A percentile compares a stretch with the other conserved stretches of the same genome.
Conservation (phyloP, 1,140 invertebrate genomes). For the Goniozus legneri region DNA sequence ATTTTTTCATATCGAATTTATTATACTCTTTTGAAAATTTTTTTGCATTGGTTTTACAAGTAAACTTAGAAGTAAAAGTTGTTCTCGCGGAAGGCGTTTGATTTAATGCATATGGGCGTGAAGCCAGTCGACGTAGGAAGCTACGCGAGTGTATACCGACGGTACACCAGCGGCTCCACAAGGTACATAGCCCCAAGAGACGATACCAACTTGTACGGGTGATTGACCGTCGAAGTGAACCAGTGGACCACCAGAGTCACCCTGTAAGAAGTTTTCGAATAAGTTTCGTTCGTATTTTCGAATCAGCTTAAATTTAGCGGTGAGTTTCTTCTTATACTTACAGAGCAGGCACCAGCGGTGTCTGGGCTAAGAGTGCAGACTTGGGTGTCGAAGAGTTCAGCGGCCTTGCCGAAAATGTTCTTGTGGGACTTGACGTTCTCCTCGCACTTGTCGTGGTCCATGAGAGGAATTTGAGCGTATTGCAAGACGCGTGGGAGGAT, state of each 20-base stretch:
- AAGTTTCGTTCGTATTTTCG: too few relatives aligned
- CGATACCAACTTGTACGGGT: slow-evolving; percentile 58
- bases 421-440: slow-evolving; percentile 31
- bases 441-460: slow-evolving; percentile 24
- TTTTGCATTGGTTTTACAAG: too few relatives aligned
- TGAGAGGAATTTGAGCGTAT: not conserved
- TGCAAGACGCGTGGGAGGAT: not conserved
- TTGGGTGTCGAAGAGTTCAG: slow-evolving; percentile 11
- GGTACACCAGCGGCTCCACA: slow-evolving; percentile 60
- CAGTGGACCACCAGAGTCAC: slow-evolving; percentile 65
- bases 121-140: slow-evolving; percentile 52
- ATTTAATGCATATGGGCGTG: too few relatives aligned
- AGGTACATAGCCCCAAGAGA: slow-evolving; percentile 68
- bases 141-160: slow-evolving; percentile 65
- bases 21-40: too few relatives aligned
- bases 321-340: too few relatives aligned
- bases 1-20: too few relatives aligned
- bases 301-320: too few relatives aligned
- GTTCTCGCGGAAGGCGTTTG: too few relatives aligned
- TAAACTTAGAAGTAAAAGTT: too few relatives aligned
- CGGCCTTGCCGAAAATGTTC: slow-evolving; percentile 35
- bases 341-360: not conserved
- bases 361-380: slow-evolving; percentile 8
- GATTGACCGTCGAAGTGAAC: not conserved
- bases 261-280: too few relatives aligned